These are phyloP conservation scores for Euplagia quadripunctaria DNA, from an alignment of 2,888 invertebrate species.

Conservation along the genomic window DNA sequence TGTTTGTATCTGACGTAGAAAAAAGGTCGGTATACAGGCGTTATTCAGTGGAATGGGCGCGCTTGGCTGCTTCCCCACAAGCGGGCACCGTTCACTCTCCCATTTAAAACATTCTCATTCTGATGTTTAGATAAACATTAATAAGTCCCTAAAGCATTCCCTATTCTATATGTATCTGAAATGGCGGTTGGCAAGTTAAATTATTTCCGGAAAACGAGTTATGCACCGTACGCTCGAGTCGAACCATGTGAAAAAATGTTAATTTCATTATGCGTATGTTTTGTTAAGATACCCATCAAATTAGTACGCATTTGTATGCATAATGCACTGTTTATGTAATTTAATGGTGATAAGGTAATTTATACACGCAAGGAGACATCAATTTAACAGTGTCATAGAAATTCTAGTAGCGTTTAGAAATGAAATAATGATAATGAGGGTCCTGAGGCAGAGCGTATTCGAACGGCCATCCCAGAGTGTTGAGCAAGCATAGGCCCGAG, in stretches of 20 bases:
- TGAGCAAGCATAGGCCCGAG: slow-evolving; percentile 75
- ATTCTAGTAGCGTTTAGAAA: slow-evolving; percentile 62
- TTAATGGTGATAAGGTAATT: slow-evolving; percentile 57
- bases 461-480: slow-evolving; percentile 63
- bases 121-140: slow-evolving; percentile 84
- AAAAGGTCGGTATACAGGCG: slow-evolving; percentile 78
- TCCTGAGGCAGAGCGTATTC: slow-evolving; percentile 56
- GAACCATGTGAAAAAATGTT: slow-evolving; percentile 76
- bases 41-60: slow-evolving; percentile 71
- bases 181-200: slow-evolving; percentile 76
- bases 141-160: slow-evolving; percentile 70
- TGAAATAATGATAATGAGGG: slow-evolving; percentile 59
- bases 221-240: slow-evolving; percentile 59
- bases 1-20: slow-evolving; percentile 82
- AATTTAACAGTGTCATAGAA: slow-evolving; percentile 56
- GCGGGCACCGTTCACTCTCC: slow-evolving; percentile 68
- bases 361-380: slow-evolving; percentile 47
- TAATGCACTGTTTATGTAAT: slow-evolving; percentile 65
- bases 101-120: slow-evolving; percentile 78
- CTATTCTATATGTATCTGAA: slow-evolving; percentile 70
- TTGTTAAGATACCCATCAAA: slow-evolving; percentile 73
- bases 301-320: slow-evolving; percentile 64
- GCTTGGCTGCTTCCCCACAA: slow-evolving; percentile 77
- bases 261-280: slow-evolving; percentile 73
- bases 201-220: slow-evolving; percentile 82